Evolutionary conservation across 2,888 invertebrate species (phyloP).

Genomic region (Epsilonema sp.): DNA sequence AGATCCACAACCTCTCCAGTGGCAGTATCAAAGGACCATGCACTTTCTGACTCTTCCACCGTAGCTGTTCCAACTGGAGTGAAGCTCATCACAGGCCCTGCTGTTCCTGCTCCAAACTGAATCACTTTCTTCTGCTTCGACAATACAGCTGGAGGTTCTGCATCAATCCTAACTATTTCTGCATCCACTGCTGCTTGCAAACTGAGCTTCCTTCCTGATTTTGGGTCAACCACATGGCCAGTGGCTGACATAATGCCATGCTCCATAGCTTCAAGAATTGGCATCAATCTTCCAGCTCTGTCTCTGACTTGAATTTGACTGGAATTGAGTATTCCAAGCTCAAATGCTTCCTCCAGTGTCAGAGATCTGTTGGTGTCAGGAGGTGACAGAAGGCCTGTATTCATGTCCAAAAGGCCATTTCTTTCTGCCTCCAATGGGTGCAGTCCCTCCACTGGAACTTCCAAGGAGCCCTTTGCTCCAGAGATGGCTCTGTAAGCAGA

Average conservation of each 20-base stretch:
- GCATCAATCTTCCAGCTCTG: constrained; percentile 53
- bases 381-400: constrained; percentile 59
- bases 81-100: constrained; percentile 25
- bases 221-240: constrained; percentile 17
- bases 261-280: constrained; percentile 62
- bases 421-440: constrained; percentile 59
- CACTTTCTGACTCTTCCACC: constrained; percentile 23
- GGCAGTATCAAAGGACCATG: constrained; percentile 44
- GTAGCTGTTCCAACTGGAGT: constrained; percentile 23
- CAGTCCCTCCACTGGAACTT: constrained; percentile 65
- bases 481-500: constrained; percentile 26
- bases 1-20: constrained; percentile 53
- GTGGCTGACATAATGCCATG: constrained; percentile 40
- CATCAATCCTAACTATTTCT: constrained; percentile 17
- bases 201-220: constrained; percentile 34
- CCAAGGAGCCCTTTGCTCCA: constrained; percentile 35
- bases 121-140: constrained; percentile 20
- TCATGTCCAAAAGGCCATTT: constrained; percentile 57
- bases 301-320: constrained; percentile 42
- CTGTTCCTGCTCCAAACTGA: constrained; percentile 18
- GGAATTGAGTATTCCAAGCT: constrained; percentile 33
- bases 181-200: constrained; percentile 23
- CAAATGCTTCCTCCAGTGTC: constrained; percentile 53
- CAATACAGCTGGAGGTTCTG: constrained; percentile 14
- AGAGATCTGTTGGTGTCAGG: constrained; percentile 64